phyloP scores from a whole-genome alignment of 2,113 vertebrate genomes.

The Campylomormyrus tamandua region DNA sequence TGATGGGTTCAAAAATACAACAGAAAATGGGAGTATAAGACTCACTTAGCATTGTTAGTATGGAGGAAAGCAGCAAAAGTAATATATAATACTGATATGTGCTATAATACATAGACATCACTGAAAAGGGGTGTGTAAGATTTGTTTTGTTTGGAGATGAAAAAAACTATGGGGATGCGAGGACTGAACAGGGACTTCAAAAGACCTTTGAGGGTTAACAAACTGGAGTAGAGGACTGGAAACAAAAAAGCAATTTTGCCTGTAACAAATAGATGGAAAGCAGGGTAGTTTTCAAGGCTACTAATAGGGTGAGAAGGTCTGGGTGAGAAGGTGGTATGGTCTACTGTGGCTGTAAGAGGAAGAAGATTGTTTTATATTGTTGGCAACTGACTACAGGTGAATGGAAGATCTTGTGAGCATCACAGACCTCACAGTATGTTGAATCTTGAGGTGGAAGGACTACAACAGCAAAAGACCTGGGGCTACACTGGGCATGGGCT shows the following conservation, averaged over 20 bases:
- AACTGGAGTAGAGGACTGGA: background rate
- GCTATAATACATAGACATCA: background rate
- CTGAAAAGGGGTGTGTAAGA: background rate
- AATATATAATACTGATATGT: background rate
- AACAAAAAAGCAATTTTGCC: background rate
- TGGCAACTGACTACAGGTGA: background rate
- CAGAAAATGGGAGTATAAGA: background rate
- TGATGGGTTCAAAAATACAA: background rate
- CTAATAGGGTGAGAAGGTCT: background rate
- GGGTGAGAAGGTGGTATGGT: background rate
- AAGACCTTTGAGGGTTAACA: background rate
- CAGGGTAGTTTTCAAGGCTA: background rate
- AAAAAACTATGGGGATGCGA: background rate
- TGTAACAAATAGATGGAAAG: background rate
- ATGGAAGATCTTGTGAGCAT: background rate
- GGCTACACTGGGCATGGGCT: background rate
- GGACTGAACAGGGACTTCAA: background rate
- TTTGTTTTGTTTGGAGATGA: background rate
- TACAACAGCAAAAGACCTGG: background rate
- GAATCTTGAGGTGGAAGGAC: background rate
- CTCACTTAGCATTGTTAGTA: background rate
- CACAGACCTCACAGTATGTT: background rate
- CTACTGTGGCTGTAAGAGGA: background rate
- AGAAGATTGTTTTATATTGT: background rate
- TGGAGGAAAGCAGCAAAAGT: background rate